Evolutionary conservation across 2,888 invertebrate species (phyloP).

Genomic region (Dendrolimus pini): DNA sequence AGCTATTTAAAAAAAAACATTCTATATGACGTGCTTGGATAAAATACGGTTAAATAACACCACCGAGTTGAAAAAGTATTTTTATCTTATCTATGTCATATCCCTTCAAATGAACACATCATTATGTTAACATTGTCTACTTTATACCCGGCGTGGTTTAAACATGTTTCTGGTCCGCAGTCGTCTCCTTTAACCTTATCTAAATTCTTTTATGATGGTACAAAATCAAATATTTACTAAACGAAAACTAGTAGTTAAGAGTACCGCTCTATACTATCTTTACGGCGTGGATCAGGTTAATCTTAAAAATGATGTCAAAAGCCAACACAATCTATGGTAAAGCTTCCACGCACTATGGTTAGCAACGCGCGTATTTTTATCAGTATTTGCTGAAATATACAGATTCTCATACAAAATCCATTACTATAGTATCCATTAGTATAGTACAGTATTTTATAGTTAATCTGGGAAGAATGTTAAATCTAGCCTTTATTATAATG

Average conservation of each 20-base stretch:
- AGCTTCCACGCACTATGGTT: too few relatives aligned
- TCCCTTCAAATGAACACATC: background rate
- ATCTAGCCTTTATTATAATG: too few relatives aligned
- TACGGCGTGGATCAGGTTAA: background rate
- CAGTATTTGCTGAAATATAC: too few relatives aligned
- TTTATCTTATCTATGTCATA: background rate
- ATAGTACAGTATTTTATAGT: too few relatives aligned
- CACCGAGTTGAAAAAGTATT: too few relatives aligned
- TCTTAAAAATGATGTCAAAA: background rate
- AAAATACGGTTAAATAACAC: too few relatives aligned
- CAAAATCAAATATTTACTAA: conserved; percentile 10
- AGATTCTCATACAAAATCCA: too few relatives aligned
- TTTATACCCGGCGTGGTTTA: background rate
- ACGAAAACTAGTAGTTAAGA: conserved; percentile 16
- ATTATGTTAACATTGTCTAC: background rate
- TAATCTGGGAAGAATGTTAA: too few relatives aligned
- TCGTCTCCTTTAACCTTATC: background rate
- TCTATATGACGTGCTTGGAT: too few relatives aligned
- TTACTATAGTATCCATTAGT: too few relatives aligned
- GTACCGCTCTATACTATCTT: background rate
- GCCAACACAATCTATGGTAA: background rate
- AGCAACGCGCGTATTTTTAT: too few relatives aligned
- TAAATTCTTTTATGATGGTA: background rate
- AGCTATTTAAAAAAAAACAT: too few relatives aligned
- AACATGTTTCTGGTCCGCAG: background rate